Base-by-base conservation (phyloP, 2,113 vertebrate species). In the Psilopogon haemacephalus region DNA sequence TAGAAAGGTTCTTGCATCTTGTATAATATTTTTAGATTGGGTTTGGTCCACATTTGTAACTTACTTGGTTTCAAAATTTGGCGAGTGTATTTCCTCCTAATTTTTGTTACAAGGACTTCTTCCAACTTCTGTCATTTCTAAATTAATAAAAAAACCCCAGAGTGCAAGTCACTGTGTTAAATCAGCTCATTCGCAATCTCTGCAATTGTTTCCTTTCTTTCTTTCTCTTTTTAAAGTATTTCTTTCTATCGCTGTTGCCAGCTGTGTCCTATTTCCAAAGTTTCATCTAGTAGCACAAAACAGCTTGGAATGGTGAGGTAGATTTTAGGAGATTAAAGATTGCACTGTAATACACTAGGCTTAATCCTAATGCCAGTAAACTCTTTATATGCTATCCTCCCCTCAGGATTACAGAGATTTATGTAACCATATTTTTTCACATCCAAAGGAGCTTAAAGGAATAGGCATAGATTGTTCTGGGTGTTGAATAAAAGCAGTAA, bases 351-450 rank as follows among this genome's bases (percentile, higher is more conserved):
- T 96, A 93, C 63, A 80, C 69, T 68, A 93, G 50, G 77, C 82
- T 54, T 92, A 95, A 96, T 96, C 76, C 92, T 95, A 93, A 84
- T 92, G 56, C 85, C 37, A 85, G 90, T 96, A 96, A 97, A 95
- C 59, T 88, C 72, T 95, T 96, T 96, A 73, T 76, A 16, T 38
- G 94, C 67, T 90, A 42, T 69, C 54, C 60, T 93, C 89, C 60
- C 64, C 75, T 68, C 83, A 95, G 91, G 89, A 92, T 88, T 94
- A 84, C 91, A 76, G 83, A 96, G 90, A 94, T 96, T 90, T 97
- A 97, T 96, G 93, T 97, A 97, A 96, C 93, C 94, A 95, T 94
- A 89, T 96, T 93, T 96, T 95, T 94, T 95, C 76, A 76, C 94
- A 93, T 96, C 84, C 52, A 94, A 95, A 95, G 95, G 67, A 94